Conservation (phyloP, 2,797 vertebrate genomes). For the Sebastes melanostomus region DNA sequence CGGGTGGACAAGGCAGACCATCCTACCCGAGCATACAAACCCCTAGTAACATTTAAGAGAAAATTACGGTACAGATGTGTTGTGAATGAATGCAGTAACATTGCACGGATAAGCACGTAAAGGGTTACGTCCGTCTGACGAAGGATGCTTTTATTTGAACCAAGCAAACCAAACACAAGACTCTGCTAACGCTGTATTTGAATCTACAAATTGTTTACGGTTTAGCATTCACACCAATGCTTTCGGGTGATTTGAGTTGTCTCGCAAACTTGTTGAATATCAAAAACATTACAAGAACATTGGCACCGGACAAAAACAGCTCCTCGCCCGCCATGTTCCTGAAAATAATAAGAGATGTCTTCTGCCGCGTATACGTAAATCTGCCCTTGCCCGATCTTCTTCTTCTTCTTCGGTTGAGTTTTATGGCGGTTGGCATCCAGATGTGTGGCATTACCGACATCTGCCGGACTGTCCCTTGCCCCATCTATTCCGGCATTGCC, state of each 20-base stretch:
- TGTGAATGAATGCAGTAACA: not conserved
- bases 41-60: no score
- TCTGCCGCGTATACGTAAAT: not conserved
- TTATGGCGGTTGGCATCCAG: not conserved
- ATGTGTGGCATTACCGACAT: not conserved
- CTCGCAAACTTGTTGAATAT: no score
- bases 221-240: fast-evolving
- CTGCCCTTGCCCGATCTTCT: fast-evolving
- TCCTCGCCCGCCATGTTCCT: not conserved
- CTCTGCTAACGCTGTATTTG: fast-evolving
- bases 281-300: no score
- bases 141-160: fast-evolving
- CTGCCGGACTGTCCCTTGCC: not conserved
- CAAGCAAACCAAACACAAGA: not conserved
- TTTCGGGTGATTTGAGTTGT: no score
- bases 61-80: no score
- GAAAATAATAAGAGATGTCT: not conserved
- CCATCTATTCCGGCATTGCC: fast-evolving
- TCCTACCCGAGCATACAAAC: no score
- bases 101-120: not conserved
- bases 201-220: not conserved
- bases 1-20: no score
- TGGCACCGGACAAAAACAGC: no score
- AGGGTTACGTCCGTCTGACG: fast-evolving
- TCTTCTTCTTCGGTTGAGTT: not conserved